Percentiles rank a stretch among this genome's conserved stretches.
phyloP scores from a whole-genome alignment of 2,888 invertebrate genomes.

The Hyles lineata region DNA sequence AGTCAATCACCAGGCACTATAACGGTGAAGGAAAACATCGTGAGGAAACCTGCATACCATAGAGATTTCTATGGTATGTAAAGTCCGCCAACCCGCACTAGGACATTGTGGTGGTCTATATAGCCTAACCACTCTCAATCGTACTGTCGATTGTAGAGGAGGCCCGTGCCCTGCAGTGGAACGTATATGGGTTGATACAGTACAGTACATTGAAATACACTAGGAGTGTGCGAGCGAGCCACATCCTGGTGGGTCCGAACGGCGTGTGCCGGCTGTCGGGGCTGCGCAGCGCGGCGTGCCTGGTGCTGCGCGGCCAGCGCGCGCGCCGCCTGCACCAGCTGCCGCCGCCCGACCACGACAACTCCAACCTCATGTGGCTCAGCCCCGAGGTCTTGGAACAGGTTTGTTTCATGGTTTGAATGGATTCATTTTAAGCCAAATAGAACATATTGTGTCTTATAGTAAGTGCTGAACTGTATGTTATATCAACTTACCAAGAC shows the following conservation, averaged over 20 bases:
- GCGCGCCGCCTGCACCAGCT: slow-evolving; percentile 89
- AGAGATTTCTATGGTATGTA: too few species aligned
- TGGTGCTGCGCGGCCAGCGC: slow-evolving; percentile 89
- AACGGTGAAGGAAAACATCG: too few species aligned
- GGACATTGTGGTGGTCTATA: too few species aligned
- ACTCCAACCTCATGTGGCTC: slow-evolving; percentile 92
- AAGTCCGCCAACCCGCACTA: too few species aligned
- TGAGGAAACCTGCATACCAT: too few species aligned
- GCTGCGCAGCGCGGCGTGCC: slow-evolving; percentile 90
- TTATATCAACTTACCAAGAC: too few species aligned
- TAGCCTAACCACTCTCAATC: too few species aligned
- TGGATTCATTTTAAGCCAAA: not conserved
- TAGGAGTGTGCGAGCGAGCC: slow-evolving; percentile 93
- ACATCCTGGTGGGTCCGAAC: slow-evolving; percentile 90
- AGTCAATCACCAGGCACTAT: too few species aligned
- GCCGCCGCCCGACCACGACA: slow-evolving; percentile 88
- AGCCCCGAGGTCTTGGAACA: slow-evolving; percentile 96
- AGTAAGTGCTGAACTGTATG: too few species aligned
- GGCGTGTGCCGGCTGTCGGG: slow-evolving; percentile 91
- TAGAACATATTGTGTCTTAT: not conserved
- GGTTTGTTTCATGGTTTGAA: slow-evolving; percentile 60
- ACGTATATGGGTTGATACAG: too few species aligned
- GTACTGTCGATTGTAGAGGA: too few species aligned
- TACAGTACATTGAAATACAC: slow-evolving; percentile 28
- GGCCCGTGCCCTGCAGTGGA: too few species aligned